Evolutionary conservation across 2,797 vertebrate genomes (phyloP), one percentile per base, ranked within the genome.

Genomic region (Darevskia mixta): DNA sequence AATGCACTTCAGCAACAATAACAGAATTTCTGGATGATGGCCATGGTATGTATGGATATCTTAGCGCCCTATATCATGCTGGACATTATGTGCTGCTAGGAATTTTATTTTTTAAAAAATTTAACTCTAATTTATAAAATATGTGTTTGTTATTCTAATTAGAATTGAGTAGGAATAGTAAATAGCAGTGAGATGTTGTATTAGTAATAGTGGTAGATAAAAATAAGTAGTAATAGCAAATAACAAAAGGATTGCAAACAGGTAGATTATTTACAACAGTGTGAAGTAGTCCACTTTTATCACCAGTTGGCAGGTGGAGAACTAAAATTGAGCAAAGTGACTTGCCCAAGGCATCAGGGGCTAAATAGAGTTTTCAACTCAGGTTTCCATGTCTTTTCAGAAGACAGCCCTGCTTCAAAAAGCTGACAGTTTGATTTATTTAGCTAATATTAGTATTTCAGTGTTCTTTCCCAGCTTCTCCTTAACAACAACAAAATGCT

Each of bases 11-110:
- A 0, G 97, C 98, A 61, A 99, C 99, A 86, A 98, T 99, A 96
- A 99, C 98, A 0, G 99, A 99, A 94, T 99, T 99, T 95, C 98
- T 99, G 3, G 99, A 99, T 73, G 98, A 99, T 23, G 98, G 98
- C 89, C 98, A 99, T 2, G 99, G 99, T 99, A 97, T 90, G 97
- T 97, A 72, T 86, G 77, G 18, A 32, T 86, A 61, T 64, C 23
- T 0, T 71, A 4, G 23, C 61, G 4, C 15, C 77, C 83, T 29
- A 79, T 91, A 25, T 11, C 32, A 41, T 15, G n/a, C 82, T 69
- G 82, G 85, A 17, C 20, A 85, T 7, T 82, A 29, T 38, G 18
- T 45, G 27, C 41, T 49, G 64, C 67, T 66, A 4, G 38, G n/a
- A 69, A 27, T 17, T 49, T 49, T 79, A 49, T 45, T 3, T 45